These are phyloP conservation scores for Apodemus agrarius DNA, from an alignment of 2,797 vertebrate genomes.

Conservation along the genomic window DNA sequence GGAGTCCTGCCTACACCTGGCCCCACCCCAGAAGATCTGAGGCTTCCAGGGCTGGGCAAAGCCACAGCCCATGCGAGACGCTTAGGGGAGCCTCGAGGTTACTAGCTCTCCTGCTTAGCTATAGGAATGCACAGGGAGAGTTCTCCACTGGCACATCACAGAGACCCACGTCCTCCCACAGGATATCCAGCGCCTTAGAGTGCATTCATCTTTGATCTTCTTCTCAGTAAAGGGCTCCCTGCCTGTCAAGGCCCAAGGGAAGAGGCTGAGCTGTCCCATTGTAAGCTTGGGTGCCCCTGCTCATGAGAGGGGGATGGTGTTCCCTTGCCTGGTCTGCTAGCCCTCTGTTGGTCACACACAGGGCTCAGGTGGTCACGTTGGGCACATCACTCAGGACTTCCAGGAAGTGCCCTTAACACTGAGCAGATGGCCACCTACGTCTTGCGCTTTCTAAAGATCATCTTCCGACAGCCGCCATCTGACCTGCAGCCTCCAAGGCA, in stretches of 20 bases:
- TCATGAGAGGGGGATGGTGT: neutral
- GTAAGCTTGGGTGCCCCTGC: neutral
- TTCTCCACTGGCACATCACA: neutral
- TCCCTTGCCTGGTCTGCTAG: neutral
- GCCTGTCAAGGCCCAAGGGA: neutral
- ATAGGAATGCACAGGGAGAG: neutral
- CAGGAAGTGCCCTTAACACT: too few species aligned
- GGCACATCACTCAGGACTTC: neutral
- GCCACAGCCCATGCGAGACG: neutral
- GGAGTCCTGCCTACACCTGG: neutral
- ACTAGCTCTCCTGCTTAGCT: neutral
- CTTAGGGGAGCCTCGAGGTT: neutral
- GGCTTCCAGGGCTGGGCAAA: neutral
- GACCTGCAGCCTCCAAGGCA: neutral
- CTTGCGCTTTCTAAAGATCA: neutral
- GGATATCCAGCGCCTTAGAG: neutral
- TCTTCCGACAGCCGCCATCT: neutral
- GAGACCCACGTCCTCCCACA: neutral
- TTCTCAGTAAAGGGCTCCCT: neutral
- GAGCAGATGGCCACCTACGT: neutral
- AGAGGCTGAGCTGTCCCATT: too few species aligned
- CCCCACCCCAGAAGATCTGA: neutral
- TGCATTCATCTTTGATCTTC: neutral
- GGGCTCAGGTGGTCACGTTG: neutral
- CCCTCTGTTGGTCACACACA: neutral